Evolutionary conservation across 1,140 invertebrate genomes (phyloP), one percentile per base, ranked within the genome.

Genomic region (Cotesia chilonis): DNA sequence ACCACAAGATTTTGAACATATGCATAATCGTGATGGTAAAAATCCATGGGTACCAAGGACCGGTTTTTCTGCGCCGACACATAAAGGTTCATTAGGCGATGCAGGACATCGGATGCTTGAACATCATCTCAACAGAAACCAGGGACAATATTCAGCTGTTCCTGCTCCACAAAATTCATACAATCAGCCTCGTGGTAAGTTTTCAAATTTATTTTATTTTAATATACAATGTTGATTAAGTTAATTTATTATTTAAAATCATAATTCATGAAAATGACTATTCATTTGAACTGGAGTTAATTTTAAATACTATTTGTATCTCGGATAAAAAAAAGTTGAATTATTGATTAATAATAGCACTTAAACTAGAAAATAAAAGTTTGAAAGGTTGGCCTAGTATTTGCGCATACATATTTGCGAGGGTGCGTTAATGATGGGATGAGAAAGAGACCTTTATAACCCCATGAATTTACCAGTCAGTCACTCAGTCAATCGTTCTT

Each of bases 81-180:
- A 91, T 65, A 82, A 88, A 66, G 93, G 90, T 37, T 88, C 84
- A 6, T 81, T 95, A 5, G 90, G 89, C 70, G 76, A 77, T 1
- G 89, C 92, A 12, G 94, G 94, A 0, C 92, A 93, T 78, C 87
- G 94, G 76, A 92, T 92, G 89, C 71, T 95, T 57, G 87, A 79
- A 14, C 80, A 83, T 79, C 79, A 82, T 38, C 68, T 75, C 5
- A 79, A 78, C 7, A 74, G 77, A 69, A 70, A 71, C 20, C 66
- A 78, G 28, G 74, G 78, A 47, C 51, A 75, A 38, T 87, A 85
- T 68, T 81, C 77, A 14, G 74, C 80, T 37, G 78, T 86, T 14
- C 83, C 87, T 37, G 82, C 81, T 14, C 83, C 84, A 1, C 64
- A 74, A 9, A 74, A 68, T 36, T 47, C 78, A 5, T 81, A 82